A percentile compares a stretch with the other conserved stretches of the same genome.
phyloP scores from a whole-genome alignment of 2,113 vertebrate genomes.

The Rhea pennata region DNA sequence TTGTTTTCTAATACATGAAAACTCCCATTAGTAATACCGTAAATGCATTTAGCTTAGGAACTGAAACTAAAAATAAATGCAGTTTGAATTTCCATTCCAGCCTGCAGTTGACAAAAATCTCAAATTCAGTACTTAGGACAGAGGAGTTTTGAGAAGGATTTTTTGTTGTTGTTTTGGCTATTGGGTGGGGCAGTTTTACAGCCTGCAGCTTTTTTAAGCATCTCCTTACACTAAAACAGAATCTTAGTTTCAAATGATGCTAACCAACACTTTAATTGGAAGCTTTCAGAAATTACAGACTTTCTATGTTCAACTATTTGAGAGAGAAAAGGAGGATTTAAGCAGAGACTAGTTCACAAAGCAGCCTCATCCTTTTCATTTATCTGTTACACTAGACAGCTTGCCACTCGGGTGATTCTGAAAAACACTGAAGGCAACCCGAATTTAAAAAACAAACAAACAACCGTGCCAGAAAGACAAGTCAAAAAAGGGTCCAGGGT shows the following conservation, averaged over 20 bases:
- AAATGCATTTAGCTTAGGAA: not conserved
- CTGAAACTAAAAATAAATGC: not conserved
- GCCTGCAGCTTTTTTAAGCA: conserved; percentile 15
- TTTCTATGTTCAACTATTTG: not conserved
- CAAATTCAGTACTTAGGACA: conserved; percentile 70
- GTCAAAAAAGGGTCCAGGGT: not conserved
- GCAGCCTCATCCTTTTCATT: conserved; percentile 24
- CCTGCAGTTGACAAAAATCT: conserved; percentile 15
- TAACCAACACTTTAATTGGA: not conserved
- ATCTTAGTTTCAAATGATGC: not conserved
- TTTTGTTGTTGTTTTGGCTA: conserved; percentile 8
- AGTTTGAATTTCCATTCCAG: not conserved
- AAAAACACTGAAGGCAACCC: conserved; percentile 8
- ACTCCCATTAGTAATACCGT: not conserved
- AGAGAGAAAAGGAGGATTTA: conserved; percentile 26
- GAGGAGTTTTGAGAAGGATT: conserved; percentile 26
- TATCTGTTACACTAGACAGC: not conserved
- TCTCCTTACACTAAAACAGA: not conserved
- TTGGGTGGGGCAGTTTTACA: not conserved
- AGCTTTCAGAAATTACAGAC: conserved; percentile 40
- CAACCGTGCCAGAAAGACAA: not conserved
- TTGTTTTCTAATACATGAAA: not conserved
- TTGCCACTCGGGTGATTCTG: conserved; percentile 31
- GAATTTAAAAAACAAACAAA: not conserved
- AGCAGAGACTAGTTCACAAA: conserved; percentile 34